Percentiles rank a stretch among this genome's conserved stretches.
These are phyloP conservation scores for Cyaniris semiargus DNA, from an alignment of 2,888 invertebrate species.

Conservation along the genomic window DNA sequence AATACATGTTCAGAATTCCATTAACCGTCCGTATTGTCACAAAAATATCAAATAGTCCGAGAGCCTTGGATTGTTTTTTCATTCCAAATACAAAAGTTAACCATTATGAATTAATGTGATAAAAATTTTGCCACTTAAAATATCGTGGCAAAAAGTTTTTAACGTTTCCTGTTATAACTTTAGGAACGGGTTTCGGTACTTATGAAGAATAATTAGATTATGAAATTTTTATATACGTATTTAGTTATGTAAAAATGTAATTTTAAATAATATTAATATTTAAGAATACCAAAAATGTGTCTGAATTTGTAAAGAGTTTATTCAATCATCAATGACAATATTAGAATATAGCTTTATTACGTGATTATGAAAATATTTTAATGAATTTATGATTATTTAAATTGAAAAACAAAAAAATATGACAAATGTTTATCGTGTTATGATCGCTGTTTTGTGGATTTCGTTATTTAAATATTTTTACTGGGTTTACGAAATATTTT, in stretches of 20 bases:
- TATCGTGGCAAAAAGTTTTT: not conserved
- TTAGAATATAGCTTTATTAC: constrained; percentile 8
- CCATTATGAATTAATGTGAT: not conserved
- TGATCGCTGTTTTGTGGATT: not conserved
- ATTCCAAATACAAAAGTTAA: constrained; percentile 1
- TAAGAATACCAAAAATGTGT: constrained; percentile 26
- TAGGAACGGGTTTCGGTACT: constrained; percentile 26
- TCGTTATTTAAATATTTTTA: not conserved
- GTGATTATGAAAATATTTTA: not conserved
- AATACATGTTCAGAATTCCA: not conserved
- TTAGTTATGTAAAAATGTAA: not conserved
- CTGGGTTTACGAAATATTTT: not conserved
- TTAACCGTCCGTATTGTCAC: constrained; percentile 23
- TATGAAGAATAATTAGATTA: constrained; percentile 6
- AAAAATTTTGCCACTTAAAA: not conserved
- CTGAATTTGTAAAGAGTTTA: constrained; percentile 16
- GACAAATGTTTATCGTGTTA: not conserved
- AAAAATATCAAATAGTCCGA: constrained; percentile 1
- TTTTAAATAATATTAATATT: constrained; percentile 10
- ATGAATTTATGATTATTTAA: constrained; percentile 19
- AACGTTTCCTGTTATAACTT: not conserved
- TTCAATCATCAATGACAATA: not conserved
- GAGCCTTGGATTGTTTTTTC: not conserved
- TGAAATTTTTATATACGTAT: constrained; percentile 7
- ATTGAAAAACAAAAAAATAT: not conserved